Evolutionary conservation across 2,113 vertebrate genomes (phyloP).

Genomic region (Cottus gobio): DNA sequence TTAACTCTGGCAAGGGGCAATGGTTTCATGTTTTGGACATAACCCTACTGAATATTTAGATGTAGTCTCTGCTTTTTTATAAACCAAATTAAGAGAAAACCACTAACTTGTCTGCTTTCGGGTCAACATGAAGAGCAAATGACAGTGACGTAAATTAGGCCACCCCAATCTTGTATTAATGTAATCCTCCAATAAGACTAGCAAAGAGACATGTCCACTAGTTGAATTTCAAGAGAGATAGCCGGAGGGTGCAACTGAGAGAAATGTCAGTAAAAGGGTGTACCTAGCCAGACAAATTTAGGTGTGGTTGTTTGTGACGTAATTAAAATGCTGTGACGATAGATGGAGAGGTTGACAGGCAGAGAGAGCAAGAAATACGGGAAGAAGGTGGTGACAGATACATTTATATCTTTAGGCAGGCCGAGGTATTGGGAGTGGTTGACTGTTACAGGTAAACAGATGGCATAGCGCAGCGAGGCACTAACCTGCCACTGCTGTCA

Average conservation of each 20-base stretch:
- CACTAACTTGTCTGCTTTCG: neutral
- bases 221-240: neutral
- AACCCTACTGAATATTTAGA: too few species aligned
- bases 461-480: slow-evolving; percentile 65
- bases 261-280: neutral
- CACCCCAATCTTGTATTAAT: neutral
- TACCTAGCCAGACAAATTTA: slow-evolving; percentile 7
- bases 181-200: neutral
- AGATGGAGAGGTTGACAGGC: neutral
- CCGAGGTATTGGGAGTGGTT: slow-evolving; percentile 38
- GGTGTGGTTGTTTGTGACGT: slow-evolving; percentile 15
- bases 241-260: neutral
- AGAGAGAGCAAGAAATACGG: slow-evolving; percentile 22
- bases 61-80: too few species aligned
- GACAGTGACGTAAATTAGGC: neutral
- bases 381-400: slow-evolving; percentile 25
- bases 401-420: slow-evolving; percentile 19
- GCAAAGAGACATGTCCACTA: neutral
- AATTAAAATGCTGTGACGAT: neutral
- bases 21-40: too few species aligned
- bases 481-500: slow-evolving; percentile 63
- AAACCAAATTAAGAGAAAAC: neutral
- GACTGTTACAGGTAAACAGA: slow-evolving; percentile 76
- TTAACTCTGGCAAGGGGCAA: too few species aligned
- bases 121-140: neutral